Conservation (phyloP, 2,888 invertebrate species). For the Euproctis similis region DNA sequence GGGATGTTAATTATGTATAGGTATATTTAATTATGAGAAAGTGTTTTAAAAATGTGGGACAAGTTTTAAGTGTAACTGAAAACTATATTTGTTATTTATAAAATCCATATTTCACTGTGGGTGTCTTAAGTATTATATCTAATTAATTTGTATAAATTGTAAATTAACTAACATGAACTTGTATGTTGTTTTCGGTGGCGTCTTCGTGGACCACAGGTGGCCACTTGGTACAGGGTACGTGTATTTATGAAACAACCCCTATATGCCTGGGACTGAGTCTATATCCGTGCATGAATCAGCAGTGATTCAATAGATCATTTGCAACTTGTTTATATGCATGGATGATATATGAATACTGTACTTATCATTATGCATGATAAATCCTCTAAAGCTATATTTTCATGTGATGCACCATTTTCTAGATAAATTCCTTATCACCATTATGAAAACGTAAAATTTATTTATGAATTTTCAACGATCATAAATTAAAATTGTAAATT, state of each 20-base stretch:
- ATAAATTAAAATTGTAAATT: too few relatives aligned
- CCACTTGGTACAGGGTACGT: conserved; percentile 94
- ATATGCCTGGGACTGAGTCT: conserved; percentile 25
- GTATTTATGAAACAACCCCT: conserved; percentile 32
- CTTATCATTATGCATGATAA: conserved; percentile 33
- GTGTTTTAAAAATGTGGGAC: too few relatives aligned
- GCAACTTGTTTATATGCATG: conserved; percentile 23
- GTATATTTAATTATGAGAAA: too few relatives aligned
- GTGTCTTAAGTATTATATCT: too few relatives aligned
- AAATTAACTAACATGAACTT: conserved; percentile 33
- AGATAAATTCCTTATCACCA: too few relatives aligned
- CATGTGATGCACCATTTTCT: conserved; percentile 11
- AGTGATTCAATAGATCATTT: conserved; percentile 23
- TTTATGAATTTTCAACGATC: too few relatives aligned
- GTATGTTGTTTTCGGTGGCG: conserved; percentile 74
- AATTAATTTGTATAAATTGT: too few relatives aligned
- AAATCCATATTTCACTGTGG: too few relatives aligned
- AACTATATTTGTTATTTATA: too few relatives aligned
- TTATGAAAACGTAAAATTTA: too few relatives aligned
- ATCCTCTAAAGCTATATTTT: conserved; percentile 18
- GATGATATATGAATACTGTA: conserved; percentile 12
- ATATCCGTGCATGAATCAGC: conserved; percentile 30
- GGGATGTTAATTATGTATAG: too few relatives aligned
- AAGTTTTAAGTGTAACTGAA: too few relatives aligned
- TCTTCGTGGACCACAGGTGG: conserved; percentile 81